Evolutionary conservation across 2,797 vertebrate species (phyloP), one percentile per base, ranked within the genome.

Genomic region (Carapus acus): DNA sequence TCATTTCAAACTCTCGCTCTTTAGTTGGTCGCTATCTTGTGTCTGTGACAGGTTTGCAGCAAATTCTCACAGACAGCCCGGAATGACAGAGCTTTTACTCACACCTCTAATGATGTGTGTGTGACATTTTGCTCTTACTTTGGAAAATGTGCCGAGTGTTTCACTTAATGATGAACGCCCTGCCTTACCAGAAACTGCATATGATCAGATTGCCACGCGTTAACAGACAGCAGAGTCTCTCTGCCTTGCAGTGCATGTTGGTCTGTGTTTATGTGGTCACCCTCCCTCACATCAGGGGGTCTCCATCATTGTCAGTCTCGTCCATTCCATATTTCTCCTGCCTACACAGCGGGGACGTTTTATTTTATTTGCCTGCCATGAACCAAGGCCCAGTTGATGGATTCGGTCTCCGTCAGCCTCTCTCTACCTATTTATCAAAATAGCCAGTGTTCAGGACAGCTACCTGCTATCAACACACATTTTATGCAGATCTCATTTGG

Each of bases 341-440:
- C 74, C 69, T 68, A 68, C 77, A 71, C 74, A 78, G 58, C 74
- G 71, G 71, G 62, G 78, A 83, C 73, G 16, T 81, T 83, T 81
- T 75, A 84, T 85, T 83, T 82, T 83, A 83, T 82, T 85, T 86
- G 65, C 76, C 70, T 80, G 80, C 67, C 75, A 70, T 38, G 64
- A 65, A 71, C 78, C 81, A 80, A 83, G 79, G 80, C 82, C 76
- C 78, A 44, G 20, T 33, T 79, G 82, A 85, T 80, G 83, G 83
- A 85, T 84, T 15, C 48, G 62, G 58, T 48, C 52, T 61, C 66
- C 69, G 69, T 80, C 68, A 70, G 49, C 61, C 61, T 61, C 67
- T 62, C 67, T 50, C 64, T 70, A 49, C 47, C 62, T 72, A 82
- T 85, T 82, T 75, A 77, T 84, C 77, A 84, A 73, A n/a, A 49